phyloP scores from a whole-genome alignment of 2,113 vertebrate species.

The Gallinago undulata region DNA sequence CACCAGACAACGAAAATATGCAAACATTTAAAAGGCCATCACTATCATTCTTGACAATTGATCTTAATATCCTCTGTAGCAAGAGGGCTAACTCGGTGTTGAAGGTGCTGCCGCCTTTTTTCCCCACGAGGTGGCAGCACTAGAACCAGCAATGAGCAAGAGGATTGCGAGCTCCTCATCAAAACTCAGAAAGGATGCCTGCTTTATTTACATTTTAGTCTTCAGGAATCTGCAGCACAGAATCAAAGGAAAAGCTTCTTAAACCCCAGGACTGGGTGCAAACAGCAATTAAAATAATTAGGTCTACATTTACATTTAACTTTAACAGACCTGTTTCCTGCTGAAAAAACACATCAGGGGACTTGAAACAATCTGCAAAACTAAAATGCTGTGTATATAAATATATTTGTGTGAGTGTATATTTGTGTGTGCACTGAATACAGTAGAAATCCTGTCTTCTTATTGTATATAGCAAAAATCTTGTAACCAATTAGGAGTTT shows the following conservation, averaged over 20 bases:
- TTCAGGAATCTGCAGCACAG: neutral
- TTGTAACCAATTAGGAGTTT: neutral
- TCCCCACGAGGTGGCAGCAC: conserved; percentile 42
- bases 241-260: neutral
- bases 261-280: neutral
- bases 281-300: neutral
- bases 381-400: neutral
- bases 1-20: neutral
- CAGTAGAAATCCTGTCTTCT: neutral
- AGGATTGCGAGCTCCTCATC: neutral
- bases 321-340: neutral
- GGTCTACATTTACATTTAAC: neutral
- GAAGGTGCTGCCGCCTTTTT: neutral
- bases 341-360: neutral
- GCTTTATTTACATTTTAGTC: neutral
- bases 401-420: neutral
- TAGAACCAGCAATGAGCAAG: neutral
- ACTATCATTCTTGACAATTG: neutral
- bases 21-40: neutral
- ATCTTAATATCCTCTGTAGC: neutral
- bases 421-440: neutral
- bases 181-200: neutral
- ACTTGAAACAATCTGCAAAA: neutral
- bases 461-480: neutral
- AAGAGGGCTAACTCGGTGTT: neutral